Evolutionary conservation across 2,888 invertebrate genomes (phyloP).

Genomic region (Eumerus sabulonum): DNA sequence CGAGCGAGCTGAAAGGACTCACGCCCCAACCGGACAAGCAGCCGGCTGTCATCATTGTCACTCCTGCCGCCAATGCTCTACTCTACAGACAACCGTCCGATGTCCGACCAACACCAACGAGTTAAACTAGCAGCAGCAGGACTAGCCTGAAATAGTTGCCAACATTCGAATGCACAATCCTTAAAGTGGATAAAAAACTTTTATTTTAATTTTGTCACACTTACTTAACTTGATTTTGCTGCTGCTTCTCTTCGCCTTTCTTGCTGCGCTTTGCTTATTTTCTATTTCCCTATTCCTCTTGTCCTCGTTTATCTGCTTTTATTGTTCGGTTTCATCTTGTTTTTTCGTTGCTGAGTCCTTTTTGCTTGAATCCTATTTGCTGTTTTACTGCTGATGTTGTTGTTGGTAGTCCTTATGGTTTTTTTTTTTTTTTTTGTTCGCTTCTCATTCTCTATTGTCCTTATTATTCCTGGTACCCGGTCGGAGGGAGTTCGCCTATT

Average conservation of each 20-base stretch:
- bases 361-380: slow-evolving; percentile 39
- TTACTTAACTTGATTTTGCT: slow-evolving; percentile 62
- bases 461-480: slow-evolving; percentile 25
- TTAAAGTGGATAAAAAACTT: slow-evolving; percentile 65
- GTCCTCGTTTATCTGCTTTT: too few species aligned
- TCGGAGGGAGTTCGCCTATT: background rate
- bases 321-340: too few species aligned
- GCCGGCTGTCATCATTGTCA: slow-evolving; percentile 8
- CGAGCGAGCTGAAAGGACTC: slow-evolving; percentile 24
- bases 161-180: slow-evolving; percentile 64
- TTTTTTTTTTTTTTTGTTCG: slow-evolving; percentile 22
- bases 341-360: too few species aligned
- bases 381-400: slow-evolving; percentile 38
- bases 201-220: slow-evolving; percentile 67
- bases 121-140: too few species aligned
- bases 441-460: slow-evolving; percentile 34
- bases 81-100: background rate
- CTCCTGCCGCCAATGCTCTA: slow-evolving; percentile 26
- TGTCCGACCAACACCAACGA: too few species aligned
- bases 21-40: slow-evolving; percentile 5
- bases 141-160: slow-evolving; percentile 30
- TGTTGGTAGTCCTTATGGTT: slow-evolving; percentile 17
- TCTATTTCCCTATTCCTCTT: slow-evolving; percentile 9
- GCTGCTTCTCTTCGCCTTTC: slow-evolving; percentile 17
- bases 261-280: slow-evolving; percentile 10